Evolutionary conservation across 2,888 invertebrate genomes (phyloP).

Genomic region (Ectemnius continuus): DNA sequence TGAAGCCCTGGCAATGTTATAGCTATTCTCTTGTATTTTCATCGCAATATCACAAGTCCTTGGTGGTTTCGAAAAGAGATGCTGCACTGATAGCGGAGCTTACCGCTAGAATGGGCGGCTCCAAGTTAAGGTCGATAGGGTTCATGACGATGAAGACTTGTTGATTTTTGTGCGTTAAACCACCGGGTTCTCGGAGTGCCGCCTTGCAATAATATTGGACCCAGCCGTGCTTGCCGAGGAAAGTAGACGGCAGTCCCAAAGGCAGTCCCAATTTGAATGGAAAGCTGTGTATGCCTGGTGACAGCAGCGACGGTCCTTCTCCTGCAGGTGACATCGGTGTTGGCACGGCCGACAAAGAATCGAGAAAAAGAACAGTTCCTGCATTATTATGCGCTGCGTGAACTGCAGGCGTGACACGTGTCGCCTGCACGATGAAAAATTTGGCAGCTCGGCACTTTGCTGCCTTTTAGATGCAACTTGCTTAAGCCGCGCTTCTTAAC

Average conservation of each 20-base stretch:
- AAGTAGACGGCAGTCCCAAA: constrained; percentile 93
- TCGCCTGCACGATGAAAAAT: constrained; percentile 21
- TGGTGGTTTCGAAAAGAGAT: neutral
- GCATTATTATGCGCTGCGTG: constrained; percentile 39
- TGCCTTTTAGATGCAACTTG: neutral
- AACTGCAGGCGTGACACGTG: constrained; percentile 26
- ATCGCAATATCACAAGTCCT: too few relatives aligned
- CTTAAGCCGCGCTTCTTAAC: neutral
- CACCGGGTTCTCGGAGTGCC: constrained; percentile 91
- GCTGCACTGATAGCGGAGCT: constrained; percentile 71
- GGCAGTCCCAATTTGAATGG: constrained; percentile 95
- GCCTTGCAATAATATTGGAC: constrained; percentile 97
- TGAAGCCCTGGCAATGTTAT: neutral
- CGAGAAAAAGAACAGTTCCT: constrained; percentile 37
- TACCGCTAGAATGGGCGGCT: constrained; percentile 92
- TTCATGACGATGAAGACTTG: constrained; percentile 99
- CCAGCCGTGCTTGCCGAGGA: constrained; percentile 96
- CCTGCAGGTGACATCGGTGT: constrained; percentile 78
- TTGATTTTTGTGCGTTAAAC: constrained; percentile 95
- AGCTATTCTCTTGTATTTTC: too few relatives aligned
- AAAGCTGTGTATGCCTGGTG: constrained; percentile 96
- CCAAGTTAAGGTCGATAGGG: constrained; percentile 94
- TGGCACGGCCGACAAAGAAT: constrained; percentile 28
- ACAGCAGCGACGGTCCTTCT: constrained; percentile 89
- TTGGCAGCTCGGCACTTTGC: constrained; percentile 16